Conservation (phyloP, 2,113 vertebrate genomes). For the Vombatus ursinus region DNA sequence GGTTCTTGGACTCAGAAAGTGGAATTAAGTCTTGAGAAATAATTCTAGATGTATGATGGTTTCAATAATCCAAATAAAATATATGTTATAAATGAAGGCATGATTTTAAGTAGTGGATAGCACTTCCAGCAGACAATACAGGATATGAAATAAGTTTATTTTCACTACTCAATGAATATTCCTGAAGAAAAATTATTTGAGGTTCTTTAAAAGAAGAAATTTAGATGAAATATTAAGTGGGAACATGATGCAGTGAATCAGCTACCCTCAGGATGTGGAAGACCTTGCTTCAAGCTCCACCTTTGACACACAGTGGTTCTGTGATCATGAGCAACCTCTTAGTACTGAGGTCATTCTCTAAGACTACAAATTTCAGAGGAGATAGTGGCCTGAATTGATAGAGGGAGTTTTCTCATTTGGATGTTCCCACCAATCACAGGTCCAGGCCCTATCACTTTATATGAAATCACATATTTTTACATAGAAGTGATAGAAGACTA, state of each 20-base stretch:
- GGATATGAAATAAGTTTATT: constrained; percentile 59
- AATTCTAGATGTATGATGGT: constrained; percentile 4
- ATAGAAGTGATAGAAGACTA: background rate
- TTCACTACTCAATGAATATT: constrained; percentile 49
- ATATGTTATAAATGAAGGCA: constrained; percentile 33
- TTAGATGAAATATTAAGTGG: background rate
- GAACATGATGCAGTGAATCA: background rate
- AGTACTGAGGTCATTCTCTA: background rate
- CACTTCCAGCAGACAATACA: constrained; percentile 14
- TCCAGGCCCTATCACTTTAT: background rate
- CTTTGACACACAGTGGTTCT: background rate
- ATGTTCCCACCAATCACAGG: background rate
- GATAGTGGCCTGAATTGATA: background rate
- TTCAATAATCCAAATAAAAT: constrained; percentile 53
- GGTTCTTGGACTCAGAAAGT: constrained; percentile 41
- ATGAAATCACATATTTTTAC: background rate
- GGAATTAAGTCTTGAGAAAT: constrained; percentile 56
- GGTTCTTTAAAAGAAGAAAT: constrained; percentile 11
- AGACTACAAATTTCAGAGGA: background rate
- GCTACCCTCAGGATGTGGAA: background rate
- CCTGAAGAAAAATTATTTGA: constrained; percentile 5
- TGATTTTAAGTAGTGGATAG: constrained; percentile 39
- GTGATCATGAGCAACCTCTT: background rate
- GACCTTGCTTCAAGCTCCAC: background rate
- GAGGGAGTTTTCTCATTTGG: background rate